A percentile compares a stretch with the other conserved stretches of the same genome.
These are phyloP conservation scores for Macrobrachium nipponense DNA, from an alignment of 1,140 invertebrate genomes.

Conservation along the genomic window DNA sequence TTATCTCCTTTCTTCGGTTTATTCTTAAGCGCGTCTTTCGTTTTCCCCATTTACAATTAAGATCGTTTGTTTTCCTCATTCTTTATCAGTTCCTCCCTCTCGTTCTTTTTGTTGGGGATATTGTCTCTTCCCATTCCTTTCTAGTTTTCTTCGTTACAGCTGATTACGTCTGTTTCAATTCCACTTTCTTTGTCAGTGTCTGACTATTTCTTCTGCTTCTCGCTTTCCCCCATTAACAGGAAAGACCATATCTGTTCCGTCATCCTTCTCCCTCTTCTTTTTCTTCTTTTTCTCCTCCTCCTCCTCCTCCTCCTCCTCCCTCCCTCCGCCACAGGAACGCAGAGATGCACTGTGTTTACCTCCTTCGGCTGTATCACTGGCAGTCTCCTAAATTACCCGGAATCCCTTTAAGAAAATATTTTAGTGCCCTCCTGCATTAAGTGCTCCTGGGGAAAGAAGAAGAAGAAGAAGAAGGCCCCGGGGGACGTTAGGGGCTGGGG, in stretches of 20 bases:
- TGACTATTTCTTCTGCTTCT: background rate
- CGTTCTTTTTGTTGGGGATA: background rate
- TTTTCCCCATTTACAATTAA: background rate
- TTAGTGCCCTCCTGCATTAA: background rate
- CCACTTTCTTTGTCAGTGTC: background rate
- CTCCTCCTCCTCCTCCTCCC: background rate
- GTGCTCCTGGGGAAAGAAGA: no score
- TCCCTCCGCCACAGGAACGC: background rate
- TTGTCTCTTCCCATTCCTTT: background rate
- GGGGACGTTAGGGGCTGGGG: no score
- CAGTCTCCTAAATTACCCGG: background rate
- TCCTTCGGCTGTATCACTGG: background rate
- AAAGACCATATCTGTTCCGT: background rate
- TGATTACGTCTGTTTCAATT: no score
- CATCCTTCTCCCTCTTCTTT: no score
- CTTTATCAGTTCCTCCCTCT: background rate
- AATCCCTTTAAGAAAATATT: constrained; percentile 12
- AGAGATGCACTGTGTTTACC: background rate
- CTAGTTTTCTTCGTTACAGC: background rate
- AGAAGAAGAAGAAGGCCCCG: no score
- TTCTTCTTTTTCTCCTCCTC: background rate
- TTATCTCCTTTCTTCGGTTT: background rate
- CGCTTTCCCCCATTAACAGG: constrained; percentile 6
- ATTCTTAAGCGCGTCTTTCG: background rate
- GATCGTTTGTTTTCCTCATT: background rate